These are phyloP conservation scores for Anguilla pacifica DNA, from an alignment of 2,797 vertebrate genomes.

Conservation along the genomic window DNA sequence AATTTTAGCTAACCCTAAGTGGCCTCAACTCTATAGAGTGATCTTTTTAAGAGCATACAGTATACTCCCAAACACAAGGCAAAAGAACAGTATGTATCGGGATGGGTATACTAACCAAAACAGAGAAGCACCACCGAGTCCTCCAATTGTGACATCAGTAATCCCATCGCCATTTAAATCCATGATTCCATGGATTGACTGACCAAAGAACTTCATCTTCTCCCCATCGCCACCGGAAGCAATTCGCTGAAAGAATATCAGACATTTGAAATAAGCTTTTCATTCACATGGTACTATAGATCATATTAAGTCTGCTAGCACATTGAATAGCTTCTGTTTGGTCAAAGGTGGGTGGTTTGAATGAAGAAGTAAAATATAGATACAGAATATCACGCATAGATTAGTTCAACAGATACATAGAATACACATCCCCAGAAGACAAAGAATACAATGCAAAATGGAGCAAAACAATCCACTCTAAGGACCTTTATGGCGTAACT, in stretches of 20 bases:
- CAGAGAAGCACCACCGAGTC: conserved; percentile 90
- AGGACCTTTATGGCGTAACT: background rate
- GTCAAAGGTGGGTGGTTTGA: background rate
- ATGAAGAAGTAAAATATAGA: background rate
- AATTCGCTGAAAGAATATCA: conserved; percentile 75
- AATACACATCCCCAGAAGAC: background rate
- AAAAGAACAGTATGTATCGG: conserved; percentile 32
- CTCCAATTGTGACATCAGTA: conserved; percentile 93
- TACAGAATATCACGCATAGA: background rate
- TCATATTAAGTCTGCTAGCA: background rate
- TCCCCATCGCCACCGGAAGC: conserved; percentile 89
- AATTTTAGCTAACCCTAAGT: background rate
- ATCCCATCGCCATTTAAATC: conserved; percentile 92
- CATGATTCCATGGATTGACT: conserved; percentile 95
- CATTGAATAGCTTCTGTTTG: background rate
- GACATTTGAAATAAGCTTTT: background rate
- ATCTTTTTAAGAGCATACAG: background rate
- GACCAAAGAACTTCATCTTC: conserved; percentile 93
- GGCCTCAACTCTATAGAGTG: background rate
- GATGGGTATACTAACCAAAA: conserved; percentile 82
- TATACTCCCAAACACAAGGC: conserved; percentile 18
- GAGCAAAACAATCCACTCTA: background rate
- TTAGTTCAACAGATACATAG: background rate
- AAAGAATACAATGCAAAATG: background rate
- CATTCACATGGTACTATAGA: background rate